Percentiles rank a stretch among this genome's conserved stretches.
These are phyloP conservation scores for Xenopus borealis DNA, from an alignment of 2,113 vertebrate species.

Conservation along the genomic window DNA sequence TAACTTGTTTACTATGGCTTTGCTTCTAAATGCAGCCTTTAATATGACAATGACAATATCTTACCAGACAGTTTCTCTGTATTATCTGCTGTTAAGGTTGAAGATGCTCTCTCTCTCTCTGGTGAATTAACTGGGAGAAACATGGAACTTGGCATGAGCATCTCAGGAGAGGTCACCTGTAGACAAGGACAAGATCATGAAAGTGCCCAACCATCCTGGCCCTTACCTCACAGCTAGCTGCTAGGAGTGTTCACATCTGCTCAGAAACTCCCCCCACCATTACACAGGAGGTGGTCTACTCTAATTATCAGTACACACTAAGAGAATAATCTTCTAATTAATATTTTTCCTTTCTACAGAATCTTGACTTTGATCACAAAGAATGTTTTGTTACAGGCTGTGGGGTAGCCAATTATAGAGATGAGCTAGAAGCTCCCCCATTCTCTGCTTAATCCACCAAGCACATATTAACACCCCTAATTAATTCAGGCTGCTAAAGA, in stretches of 20 bases:
- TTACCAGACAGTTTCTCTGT: constrained; percentile 83
- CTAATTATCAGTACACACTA: constrained; percentile 72
- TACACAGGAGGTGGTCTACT: constrained; percentile 52
- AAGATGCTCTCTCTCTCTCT: constrained; percentile 74
- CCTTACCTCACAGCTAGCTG: constrained; percentile 47
- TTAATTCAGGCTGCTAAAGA: constrained; percentile 79
- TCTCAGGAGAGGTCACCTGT: constrained; percentile 92
- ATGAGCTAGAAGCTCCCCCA: constrained; percentile 71
- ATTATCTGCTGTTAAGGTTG: constrained; percentile 71
- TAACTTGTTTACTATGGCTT: neutral
- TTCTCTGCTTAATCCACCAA: constrained; percentile 69
- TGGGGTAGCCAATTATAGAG: constrained; percentile 83
- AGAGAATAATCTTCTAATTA: constrained; percentile 76
- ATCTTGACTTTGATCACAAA: constrained; percentile 82
- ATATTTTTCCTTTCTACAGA: constrained; percentile 77
- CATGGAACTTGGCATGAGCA: constrained; percentile 92
- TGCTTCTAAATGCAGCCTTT: neutral
- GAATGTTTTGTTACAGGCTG: constrained; percentile 81
- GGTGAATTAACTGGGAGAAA: constrained; percentile 83
- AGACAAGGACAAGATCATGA: constrained; percentile 43
- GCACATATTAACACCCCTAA: constrained; percentile 83
- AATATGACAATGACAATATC: constrained; percentile 49
- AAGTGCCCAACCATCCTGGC: constrained; percentile 5
- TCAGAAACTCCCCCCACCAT: constrained; percentile 29
- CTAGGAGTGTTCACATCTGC: constrained; percentile 38